These are phyloP conservation scores for Delichon dasypus DNA, from an alignment of 2,797 vertebrate species.

Conservation along the genomic window DNA sequence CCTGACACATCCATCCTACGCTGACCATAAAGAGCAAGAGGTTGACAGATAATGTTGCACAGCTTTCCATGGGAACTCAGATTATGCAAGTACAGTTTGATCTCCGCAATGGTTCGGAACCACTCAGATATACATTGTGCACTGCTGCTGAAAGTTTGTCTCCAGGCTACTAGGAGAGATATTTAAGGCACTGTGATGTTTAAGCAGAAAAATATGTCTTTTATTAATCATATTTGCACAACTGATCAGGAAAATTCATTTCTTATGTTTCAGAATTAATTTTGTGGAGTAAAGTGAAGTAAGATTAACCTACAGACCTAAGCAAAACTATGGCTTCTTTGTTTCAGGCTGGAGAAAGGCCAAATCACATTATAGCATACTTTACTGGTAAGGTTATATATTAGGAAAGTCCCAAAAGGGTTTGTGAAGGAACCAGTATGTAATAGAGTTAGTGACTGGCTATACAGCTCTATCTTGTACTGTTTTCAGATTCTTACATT, in stretches of 20 bases:
- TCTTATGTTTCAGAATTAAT: conserved; percentile 71
- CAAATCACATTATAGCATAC: conserved; percentile 69
- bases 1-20: neutral
- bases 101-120: conserved; percentile 17
- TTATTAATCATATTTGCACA: conserved; percentile 73
- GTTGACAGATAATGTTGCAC: conserved; percentile 17
- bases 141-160: conserved; percentile 42
- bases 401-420: conserved; percentile 39
- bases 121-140: conserved; percentile 6
- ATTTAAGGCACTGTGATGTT: conserved; percentile 43
- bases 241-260: conserved; percentile 70
- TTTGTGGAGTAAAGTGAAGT: conserved; percentile 65
- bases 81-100: conserved; percentile 11
- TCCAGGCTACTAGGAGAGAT: conserved; percentile 52
- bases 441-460: neutral
- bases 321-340: conserved; percentile 67
- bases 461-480: neutral
- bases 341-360: conserved; percentile 67
- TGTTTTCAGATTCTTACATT: conserved; percentile 31
- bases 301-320: conserved; percentile 70
- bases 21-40: conserved; percentile 17
- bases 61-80: conserved; percentile 16
- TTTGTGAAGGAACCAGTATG: neutral
- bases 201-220: conserved; percentile 61
- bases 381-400: conserved; percentile 58